Evolutionary conservation across 2,113 vertebrate species (phyloP), one percentile per base, ranked within the genome.

Genomic region (Helogale parvula): DNA sequence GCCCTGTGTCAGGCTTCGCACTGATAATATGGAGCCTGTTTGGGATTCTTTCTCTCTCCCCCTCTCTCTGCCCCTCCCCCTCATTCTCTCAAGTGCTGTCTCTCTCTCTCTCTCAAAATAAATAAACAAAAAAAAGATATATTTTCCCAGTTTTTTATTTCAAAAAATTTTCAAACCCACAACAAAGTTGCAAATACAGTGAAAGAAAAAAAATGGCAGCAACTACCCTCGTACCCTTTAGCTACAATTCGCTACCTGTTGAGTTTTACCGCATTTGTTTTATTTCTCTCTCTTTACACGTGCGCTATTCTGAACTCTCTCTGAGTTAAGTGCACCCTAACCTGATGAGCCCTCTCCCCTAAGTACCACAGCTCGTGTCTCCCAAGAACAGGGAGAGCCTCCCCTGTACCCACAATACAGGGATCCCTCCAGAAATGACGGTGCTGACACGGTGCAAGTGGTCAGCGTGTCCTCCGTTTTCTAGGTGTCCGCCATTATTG

Each of bases 301-400:
- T 21, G 16, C 35, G 9, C 25, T 52, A 66, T 83, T 45, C 87
- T 68, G 87, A 88, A 65, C 87, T 29, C 80, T 2, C 87, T 29
- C 80, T 2, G 2, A 77, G 38, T 76, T 27, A 15, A 19, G 19
- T 15, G 15, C 15, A 41, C 50, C 10, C 57, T 60, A 60, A 60
- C 57, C n/a, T 31, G 16, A 3, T 15, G 21, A 35, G 1, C 4
- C 38, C 16, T 57, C 10, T 76, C 13, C 29, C 54, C 66, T 54
- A 50, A 57, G 31, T 1, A 2, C 33, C 2, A 33, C 4, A 0
- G 2, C 66, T 35, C 12, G 5, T 31, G 5, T 38, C 35, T 82
- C n/a, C 9, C 65, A 63, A 21, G 33, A 72, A 65, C 52, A 29
- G 47, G 27, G 72, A 41, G 2, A 17, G 25, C 23, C 41, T n/a